Conservation (phyloP, 1,140 invertebrate genomes). For the Neomicropteryx cornuta region DNA sequence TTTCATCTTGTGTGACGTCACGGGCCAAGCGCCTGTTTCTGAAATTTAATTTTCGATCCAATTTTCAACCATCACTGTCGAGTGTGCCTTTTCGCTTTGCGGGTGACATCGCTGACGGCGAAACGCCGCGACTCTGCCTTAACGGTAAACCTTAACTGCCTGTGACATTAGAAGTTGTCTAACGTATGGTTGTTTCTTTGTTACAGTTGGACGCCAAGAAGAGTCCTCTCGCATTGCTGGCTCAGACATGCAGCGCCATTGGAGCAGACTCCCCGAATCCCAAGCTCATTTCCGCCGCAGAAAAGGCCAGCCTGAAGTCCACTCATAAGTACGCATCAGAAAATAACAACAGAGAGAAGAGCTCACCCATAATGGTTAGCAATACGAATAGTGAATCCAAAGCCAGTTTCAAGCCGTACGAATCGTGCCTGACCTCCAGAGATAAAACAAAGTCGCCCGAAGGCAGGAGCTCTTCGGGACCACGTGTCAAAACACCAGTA, state of each 20-base stretch:
- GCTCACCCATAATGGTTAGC: constrained; percentile 33
- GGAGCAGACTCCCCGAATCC: constrained; percentile 72
- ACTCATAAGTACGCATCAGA: constrained; percentile 36
- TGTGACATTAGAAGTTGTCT: too few species aligned
- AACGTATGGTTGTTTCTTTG: constrained; percentile 40
- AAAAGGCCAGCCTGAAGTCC: constrained; percentile 50
- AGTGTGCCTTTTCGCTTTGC: too few species aligned
- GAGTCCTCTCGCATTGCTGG: constrained; percentile 84
- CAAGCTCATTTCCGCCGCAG: constrained; percentile 56
- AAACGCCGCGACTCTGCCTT: too few species aligned
- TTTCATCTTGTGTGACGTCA: neutral
- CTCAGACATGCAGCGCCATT: constrained; percentile 92
- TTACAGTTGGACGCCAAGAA: constrained; percentile 92
- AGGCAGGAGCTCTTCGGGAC: constrained; percentile 37
- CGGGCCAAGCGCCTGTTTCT: constrained; percentile 1
- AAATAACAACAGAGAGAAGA: constrained; percentile 46
- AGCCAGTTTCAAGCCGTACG: constrained; percentile 62
- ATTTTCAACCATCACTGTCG: constrained; percentile 1
- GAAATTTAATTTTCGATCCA: constrained; percentile 4
- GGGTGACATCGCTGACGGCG: too few species aligned
- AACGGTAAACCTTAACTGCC: too few species aligned
- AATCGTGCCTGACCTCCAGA: constrained; percentile 45
- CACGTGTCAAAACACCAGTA: constrained; percentile 42
- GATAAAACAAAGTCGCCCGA: constrained; percentile 49
- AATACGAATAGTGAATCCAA: constrained; percentile 35